Evolutionary conservation across 2,797 vertebrate genomes (phyloP).

Genomic region (Pelobates cultripes): DNA sequence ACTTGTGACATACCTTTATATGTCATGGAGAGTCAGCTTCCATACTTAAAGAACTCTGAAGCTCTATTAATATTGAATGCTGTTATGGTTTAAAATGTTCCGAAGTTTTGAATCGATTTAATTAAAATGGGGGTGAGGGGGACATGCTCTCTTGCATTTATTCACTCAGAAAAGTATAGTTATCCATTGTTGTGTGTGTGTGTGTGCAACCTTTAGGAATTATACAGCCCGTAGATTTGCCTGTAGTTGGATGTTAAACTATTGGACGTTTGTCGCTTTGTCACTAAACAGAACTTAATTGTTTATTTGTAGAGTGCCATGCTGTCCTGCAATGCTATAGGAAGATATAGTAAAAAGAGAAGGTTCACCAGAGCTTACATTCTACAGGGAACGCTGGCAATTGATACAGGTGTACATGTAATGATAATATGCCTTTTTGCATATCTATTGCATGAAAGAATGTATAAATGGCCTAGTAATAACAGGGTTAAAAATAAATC

Average conservation of each 20-base stretch:
- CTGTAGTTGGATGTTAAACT: too few species aligned
- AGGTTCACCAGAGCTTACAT: not conserved
- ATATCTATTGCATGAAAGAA: too few species aligned
- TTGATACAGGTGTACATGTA: not conserved
- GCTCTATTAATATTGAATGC: conserved; percentile 14
- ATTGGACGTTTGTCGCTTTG: not conserved
- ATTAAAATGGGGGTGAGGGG: too few species aligned
- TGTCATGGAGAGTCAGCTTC: conserved; percentile 24
- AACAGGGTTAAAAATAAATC: too few species aligned
- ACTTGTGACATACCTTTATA: conserved; percentile 14
- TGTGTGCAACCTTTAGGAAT: too few species aligned
- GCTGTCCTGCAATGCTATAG: not conserved
- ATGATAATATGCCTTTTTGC: not conserved
- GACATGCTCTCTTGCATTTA: too few species aligned
- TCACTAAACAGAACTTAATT: not conserved
- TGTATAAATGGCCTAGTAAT: not conserved
- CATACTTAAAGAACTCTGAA: conserved; percentile 21
- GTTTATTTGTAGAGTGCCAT: not conserved
- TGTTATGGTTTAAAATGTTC: conserved; percentile 15
- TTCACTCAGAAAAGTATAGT: too few species aligned
- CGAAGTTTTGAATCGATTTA: too few species aligned
- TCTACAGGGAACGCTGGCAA: not conserved
- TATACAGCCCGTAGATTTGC: too few species aligned
- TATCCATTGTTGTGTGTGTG: too few species aligned
- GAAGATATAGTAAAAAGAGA: not conserved